Evolutionary conservation across 2,888 invertebrate species (phyloP), one percentile per base, ranked within the genome.

Genomic region (Ditula angustiorana): DNA sequence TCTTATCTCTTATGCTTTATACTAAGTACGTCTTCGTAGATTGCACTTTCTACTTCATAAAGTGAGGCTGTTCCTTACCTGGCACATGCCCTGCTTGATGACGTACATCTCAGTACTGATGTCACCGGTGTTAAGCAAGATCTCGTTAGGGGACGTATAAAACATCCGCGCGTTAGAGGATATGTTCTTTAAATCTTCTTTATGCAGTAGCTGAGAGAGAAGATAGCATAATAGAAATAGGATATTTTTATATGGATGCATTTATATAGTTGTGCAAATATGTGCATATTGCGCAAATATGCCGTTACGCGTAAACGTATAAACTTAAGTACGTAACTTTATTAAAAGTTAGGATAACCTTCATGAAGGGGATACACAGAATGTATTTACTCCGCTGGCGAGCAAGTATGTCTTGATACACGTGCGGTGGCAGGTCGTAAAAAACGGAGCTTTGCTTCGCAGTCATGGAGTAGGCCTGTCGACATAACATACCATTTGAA

Each of bases 101-200:
- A 90, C 78, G 53, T 85, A 90, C 55, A 90, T 85, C 71, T 90
- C 90, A 59, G 87, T 88, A 62, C 77, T 80, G 7, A 90, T 81
- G 61, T 90, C 90, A 0, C 90, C 90, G 0, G 90, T 90, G 67
- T 87, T 86, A 41, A 89, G 58, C 2, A 90, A 70, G 24, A 90
- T 83, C 75, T 90, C 90, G 50, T 88, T 86, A 0, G 90, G 90
- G 0, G 88, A 83, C 1, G 87, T 82, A 69, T 85, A 85, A 71
- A 90, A 90, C 24, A 88, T 61, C 13, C 77, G 75, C 0, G 87
- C 86, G 0, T 76, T 73, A 0, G 87, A 80, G 1, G 86, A 83
- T 35, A 90, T 74, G 0, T 71, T 71, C 56, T 83, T 86, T 7
- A 90, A 66, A n/a, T 85, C 83, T 63, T 87, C 86, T 55, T 78